Conservation (phyloP, 2,113 vertebrate genomes). For the Campylorhamphus procurvoides region DNA sequence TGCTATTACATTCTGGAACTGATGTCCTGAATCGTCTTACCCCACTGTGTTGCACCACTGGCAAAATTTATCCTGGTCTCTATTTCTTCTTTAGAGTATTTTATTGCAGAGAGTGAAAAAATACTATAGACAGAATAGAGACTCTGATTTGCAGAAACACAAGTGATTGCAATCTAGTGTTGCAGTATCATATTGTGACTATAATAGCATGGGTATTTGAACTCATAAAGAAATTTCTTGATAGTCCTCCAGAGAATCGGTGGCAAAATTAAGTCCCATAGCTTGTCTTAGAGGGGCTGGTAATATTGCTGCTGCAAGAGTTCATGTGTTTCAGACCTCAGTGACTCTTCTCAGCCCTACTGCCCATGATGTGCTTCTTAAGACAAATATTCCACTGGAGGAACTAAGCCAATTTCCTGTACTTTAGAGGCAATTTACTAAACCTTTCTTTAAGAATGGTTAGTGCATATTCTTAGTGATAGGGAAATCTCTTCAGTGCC, state of each 20-base stretch:
- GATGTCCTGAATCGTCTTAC: not conserved
- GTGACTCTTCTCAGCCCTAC: not conserved
- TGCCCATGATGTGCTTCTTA: not conserved
- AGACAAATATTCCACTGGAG: constrained; percentile 12
- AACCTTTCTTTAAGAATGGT: not conserved
- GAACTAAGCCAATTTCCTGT: constrained; percentile 27
- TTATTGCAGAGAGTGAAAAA: not conserved
- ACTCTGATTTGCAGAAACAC: not conserved
- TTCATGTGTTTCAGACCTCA: not conserved
- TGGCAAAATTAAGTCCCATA: constrained; percentile 1
- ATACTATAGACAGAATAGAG: not conserved
- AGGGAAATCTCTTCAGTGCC: constrained; percentile 13
- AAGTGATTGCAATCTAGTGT: not conserved
- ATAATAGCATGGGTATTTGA: not conserved
- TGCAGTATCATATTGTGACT: not conserved
- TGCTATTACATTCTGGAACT: not conserved
- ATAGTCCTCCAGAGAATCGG: constrained; percentile 1
- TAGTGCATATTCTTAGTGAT: constrained; percentile 3
- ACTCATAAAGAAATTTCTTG: constrained; percentile 29
- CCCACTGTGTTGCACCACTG: not conserved
- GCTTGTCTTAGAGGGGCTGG: not conserved
- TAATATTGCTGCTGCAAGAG: not conserved
- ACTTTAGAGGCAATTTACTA: constrained; percentile 30
- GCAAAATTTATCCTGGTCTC: not conserved
- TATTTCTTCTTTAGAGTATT: not conserved